A percentile compares a stretch with the other conserved stretches of the same genome.
These are phyloP conservation scores for Brachionus sp. DNA, from an alignment of 1,140 invertebrate genomes.

Conservation along the genomic window DNA sequence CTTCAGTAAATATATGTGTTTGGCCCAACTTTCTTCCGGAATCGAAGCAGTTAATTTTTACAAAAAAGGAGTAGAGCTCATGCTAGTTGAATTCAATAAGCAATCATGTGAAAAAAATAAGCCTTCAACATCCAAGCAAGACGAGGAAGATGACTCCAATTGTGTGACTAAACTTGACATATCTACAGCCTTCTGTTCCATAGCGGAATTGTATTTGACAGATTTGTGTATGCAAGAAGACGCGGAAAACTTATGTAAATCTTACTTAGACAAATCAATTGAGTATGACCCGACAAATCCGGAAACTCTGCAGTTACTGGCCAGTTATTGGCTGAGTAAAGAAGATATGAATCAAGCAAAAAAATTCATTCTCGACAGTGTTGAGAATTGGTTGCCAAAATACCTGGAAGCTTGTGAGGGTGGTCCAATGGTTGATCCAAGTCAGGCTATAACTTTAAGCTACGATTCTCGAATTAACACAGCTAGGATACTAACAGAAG, in stretches of 20 bases:
- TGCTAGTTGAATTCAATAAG: constrained; percentile 49
- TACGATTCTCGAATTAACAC: constrained; percentile 51
- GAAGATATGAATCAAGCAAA: constrained; percentile 54
- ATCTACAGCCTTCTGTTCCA: constrained; percentile 58
- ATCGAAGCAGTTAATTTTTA: constrained; percentile 56
- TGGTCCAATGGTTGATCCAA: constrained; percentile 2
- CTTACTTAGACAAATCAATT: constrained; percentile 55
- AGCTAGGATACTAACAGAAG: constrained; percentile 56
- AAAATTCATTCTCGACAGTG: neutral
- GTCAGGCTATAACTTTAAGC: constrained; percentile 12
- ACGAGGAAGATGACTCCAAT: neutral
- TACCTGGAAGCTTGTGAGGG: constrained; percentile 18
- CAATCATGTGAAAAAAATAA: neutral
- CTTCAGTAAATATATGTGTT: constrained; percentile 59
- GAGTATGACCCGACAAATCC: constrained; percentile 55
- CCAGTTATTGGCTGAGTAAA: constrained; percentile 56
- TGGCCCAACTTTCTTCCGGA: constrained; percentile 58
- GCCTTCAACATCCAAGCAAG: constrained; percentile 30
- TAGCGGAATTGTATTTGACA: constrained; percentile 61
- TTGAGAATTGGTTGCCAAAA: constrained; percentile 19
- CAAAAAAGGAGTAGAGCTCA: constrained; percentile 58
- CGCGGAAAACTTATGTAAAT: constrained; percentile 57
- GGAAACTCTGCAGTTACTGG: constrained; percentile 57
- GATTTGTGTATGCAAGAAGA: constrained; percentile 59
- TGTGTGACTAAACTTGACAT: constrained; percentile 52